phyloP scores from a whole-genome alignment of 2,113 vertebrate species.

The Grammomys dolichurus region DNA sequence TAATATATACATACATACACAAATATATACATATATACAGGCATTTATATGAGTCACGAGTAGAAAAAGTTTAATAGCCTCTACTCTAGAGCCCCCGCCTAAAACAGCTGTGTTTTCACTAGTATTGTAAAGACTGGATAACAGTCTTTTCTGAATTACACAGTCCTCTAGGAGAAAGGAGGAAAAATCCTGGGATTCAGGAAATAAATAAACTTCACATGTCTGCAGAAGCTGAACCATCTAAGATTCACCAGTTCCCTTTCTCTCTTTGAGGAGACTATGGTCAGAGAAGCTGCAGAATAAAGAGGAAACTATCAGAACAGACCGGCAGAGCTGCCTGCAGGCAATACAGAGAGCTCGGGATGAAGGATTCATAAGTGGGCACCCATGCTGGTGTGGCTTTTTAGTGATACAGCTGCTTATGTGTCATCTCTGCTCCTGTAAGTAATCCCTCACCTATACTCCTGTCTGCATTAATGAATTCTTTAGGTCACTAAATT shows the following conservation, averaged over 20 bases:
- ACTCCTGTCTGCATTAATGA: not conserved
- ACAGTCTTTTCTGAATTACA: not conserved
- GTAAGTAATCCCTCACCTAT: not conserved
- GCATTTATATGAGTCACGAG: not conserved
- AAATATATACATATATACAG: not conserved
- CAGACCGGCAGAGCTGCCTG: not conserved
- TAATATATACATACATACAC: not conserved
- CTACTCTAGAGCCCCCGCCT: not conserved
- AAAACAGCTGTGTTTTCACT: not conserved
- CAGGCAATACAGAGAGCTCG: not conserved
- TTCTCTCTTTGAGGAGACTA: not conserved
- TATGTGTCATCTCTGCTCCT: not conserved
- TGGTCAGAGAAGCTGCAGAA: not conserved
- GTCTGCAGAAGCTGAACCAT: not conserved
- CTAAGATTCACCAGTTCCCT: too few relatives aligned
- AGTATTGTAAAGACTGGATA: not conserved
- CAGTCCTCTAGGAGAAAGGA: not conserved
- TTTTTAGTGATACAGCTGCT: not conserved
- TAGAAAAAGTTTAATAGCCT: not conserved
- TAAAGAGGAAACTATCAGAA: not conserved
- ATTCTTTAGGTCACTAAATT: not conserved
- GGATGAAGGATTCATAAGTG: not conserved
- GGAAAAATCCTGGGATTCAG: not conserved
- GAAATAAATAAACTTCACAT: not conserved
- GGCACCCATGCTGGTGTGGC: not conserved